A percentile compares a stretch with the other conserved stretches of the same genome.
These are phyloP conservation scores for Illadopsis cleaveri DNA, from an alignment of 2,113 vertebrate species.

Conservation along the genomic window DNA sequence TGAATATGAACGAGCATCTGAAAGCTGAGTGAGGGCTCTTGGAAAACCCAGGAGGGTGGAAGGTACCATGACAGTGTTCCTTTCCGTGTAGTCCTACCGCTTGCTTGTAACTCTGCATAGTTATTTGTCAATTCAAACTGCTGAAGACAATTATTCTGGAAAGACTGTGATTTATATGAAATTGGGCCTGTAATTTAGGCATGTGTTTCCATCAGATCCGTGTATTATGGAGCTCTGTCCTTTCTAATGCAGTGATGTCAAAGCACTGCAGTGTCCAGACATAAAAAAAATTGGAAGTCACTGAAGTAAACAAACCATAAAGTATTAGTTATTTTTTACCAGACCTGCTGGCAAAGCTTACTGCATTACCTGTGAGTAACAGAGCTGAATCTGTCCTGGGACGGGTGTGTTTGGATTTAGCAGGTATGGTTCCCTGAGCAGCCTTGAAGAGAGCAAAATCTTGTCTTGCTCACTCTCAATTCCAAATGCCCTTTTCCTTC, in stretches of 20 bases:
- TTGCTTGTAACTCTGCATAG: background rate
- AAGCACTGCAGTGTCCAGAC: background rate
- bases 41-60: background rate
- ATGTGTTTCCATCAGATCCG: background rate
- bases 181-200: background rate
- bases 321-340: background rate
- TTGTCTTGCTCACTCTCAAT: background rate
- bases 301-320: background rate
- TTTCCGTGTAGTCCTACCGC: background rate
- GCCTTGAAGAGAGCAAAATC: background rate
- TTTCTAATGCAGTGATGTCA: background rate
- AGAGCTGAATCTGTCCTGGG: background rate
- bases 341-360: background rate
- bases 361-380: background rate
- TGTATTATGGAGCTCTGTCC: background rate
- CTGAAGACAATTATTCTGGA: background rate
- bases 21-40: background rate
- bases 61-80: background rate
- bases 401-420: background rate
- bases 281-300: background rate
- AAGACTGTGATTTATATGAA: constrained; percentile 6
- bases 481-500: background rate
- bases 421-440: background rate
- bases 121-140: background rate
- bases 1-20: background rate